Evolutionary conservation across 2,113 vertebrate genomes (phyloP).

Genomic region (Narcine bancroftii): DNA sequence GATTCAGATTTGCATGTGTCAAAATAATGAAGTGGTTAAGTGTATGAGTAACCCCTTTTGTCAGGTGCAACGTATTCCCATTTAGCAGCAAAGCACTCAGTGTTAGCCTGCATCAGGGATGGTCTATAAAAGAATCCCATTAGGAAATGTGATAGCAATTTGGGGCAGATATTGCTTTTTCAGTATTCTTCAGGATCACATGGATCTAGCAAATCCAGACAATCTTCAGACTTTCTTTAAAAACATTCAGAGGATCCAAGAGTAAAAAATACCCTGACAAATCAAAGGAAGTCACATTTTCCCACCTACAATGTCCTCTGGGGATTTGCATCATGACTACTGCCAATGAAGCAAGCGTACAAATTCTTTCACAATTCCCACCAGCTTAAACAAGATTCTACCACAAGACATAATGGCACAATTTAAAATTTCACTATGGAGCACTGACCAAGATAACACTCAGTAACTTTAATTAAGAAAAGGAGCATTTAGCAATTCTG

Average conservation of each 20-base stretch:
- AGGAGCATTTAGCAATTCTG: no score
- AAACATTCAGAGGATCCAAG: no score
- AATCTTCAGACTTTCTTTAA: neutral
- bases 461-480: no score
- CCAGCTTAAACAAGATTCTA: no score
- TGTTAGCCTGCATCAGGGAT: neutral
- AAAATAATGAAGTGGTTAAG: neutral
- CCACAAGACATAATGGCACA: no score
- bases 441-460: no score
- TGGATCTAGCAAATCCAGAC: neutral
- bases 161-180: neutral
- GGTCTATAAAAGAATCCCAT: neutral
- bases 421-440: no score
- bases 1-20: neutral
- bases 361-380: no score
- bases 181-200: neutral
- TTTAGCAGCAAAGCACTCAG: neutral
- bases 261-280: neutral
- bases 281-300: neutral
- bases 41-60: neutral
- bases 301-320: neutral
- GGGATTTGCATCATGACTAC: no score
- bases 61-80: neutral
- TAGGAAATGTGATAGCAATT: neutral
- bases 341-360: no score